These are phyloP conservation scores for Adela reaumurella DNA, from an alignment of 2,888 invertebrate species.

Conservation along the genomic window DNA sequence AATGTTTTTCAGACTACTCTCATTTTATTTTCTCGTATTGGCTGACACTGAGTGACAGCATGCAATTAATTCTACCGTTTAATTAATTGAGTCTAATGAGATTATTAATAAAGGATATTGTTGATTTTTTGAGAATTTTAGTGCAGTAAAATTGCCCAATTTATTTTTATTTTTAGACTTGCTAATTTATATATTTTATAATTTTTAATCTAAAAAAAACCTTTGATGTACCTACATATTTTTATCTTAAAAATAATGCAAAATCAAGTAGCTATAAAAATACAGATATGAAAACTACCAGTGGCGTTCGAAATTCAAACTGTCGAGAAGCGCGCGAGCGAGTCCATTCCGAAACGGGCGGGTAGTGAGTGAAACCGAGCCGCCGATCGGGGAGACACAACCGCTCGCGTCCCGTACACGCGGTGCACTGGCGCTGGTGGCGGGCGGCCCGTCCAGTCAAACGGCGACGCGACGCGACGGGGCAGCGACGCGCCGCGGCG, in stretches of 20 bases:
- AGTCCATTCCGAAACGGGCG: constrained; percentile 5
- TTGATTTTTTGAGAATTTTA: too few relatives aligned
- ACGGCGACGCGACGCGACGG: constrained; percentile 20
- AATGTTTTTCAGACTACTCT: too few relatives aligned
- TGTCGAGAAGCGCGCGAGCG: background rate
- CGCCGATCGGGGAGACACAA: constrained; percentile 23
- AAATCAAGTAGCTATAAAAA: background rate
- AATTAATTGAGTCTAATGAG: too few relatives aligned
- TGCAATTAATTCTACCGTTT: too few relatives aligned
- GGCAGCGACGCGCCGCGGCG: constrained; percentile 15
- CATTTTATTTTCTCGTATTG: too few relatives aligned
- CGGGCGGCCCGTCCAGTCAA: constrained; percentile 17
- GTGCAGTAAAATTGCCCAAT: too few relatives aligned
- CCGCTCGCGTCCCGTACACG: constrained; percentile 47
- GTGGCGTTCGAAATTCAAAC: background rate
- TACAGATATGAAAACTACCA: background rate
- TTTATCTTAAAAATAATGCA: background rate
- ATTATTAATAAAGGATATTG: too few relatives aligned
- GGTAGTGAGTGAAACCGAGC: constrained; percentile 16
- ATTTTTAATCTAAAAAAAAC: too few relatives aligned
- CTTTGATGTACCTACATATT: too few relatives aligned
- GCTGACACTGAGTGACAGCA: too few relatives aligned
- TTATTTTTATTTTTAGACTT: too few relatives aligned
- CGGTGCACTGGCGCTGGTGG: constrained; percentile 34
- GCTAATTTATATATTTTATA: too few relatives aligned